These are phyloP conservation scores for Lepidothrix coronata DNA, from an alignment of 2,113 vertebrate species.

Conservation along the genomic window DNA sequence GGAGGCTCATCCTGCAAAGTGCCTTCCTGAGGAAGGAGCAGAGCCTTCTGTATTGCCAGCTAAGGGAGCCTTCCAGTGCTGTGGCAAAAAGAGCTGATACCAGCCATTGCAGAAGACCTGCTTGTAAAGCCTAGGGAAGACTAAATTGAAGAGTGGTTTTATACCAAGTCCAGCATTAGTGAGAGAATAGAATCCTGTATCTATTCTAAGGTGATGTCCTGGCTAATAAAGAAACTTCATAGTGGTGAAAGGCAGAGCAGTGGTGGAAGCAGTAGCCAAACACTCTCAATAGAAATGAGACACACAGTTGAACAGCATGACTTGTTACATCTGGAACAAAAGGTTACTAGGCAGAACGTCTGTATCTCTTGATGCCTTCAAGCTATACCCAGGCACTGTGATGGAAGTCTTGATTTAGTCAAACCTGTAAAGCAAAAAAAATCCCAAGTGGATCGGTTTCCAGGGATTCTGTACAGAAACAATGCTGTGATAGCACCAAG, in stretches of 20 bases:
- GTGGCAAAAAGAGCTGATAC: neutral
- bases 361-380: neutral
- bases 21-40: neutral
- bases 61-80: neutral
- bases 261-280: neutral
- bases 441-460: neutral
- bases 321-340: neutral
- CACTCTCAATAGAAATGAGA: neutral
- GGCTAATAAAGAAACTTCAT: neutral
- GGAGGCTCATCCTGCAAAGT: neutral
- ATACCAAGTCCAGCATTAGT: neutral
- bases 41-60: neutral
- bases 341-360: neutral
- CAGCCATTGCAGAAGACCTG: neutral
- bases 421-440: neutral
- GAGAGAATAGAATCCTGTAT: neutral
- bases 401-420: neutral
- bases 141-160: neutral
- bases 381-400: neutral
- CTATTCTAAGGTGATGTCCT: neutral
- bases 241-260: neutral
- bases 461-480: neutral
- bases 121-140: neutral
- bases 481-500: neutral
- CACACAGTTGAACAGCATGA: neutral